Evolutionary conservation across 2,888 invertebrate species (phyloP), one percentile per base, ranked within the genome.

Genomic region (Calameuta filiformis): DNA sequence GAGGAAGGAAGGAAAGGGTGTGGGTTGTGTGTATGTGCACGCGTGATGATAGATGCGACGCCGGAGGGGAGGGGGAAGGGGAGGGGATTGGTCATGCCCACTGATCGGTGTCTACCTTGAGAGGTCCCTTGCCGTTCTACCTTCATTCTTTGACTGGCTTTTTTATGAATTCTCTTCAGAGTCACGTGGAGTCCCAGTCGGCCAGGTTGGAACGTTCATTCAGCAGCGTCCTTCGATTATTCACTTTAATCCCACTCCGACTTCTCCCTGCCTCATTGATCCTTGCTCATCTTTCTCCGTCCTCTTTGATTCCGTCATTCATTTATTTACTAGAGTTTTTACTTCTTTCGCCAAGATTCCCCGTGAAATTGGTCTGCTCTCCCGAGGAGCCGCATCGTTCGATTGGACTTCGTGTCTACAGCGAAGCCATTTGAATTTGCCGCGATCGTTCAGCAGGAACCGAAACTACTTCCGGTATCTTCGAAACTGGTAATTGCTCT

Each of bases 61-160:
- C 79, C 80, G 76, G 76, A 75, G 79, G 78, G 75, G 84, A 80
- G 76, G 78, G 82, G 82, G 80, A 3, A 12, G 35, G 11, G 83
- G 80, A 80, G 83, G 79, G 80, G 81, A 82, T 82, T 83, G 81
- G 83, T 86, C 81, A 80, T 85, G 82, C 82, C 79, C 79, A 84
- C 84, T 83, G 83, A 79, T 84, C 80, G 83, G 82, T 82, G 83
- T 85, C 86, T 82, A 84, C 86, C 85, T 85, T 84, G 86, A 86
- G 80, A 81, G 77, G 81, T 81, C 76, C 80, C 79, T 81, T 71
- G 77, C 78, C 74, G 76, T 82, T 73, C 73, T n/a, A 73, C 73
- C 31, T 73, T 12, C n/a, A 35, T 35, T 73, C 73, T 35, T 73
- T 73, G 73, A 34, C 12, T 40, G 15, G 73, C 69, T 68, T 31